These are phyloP conservation scores for Anguilla marmorata DNA, from an alignment of 2,797 vertebrate genomes.

Conservation along the genomic window DNA sequence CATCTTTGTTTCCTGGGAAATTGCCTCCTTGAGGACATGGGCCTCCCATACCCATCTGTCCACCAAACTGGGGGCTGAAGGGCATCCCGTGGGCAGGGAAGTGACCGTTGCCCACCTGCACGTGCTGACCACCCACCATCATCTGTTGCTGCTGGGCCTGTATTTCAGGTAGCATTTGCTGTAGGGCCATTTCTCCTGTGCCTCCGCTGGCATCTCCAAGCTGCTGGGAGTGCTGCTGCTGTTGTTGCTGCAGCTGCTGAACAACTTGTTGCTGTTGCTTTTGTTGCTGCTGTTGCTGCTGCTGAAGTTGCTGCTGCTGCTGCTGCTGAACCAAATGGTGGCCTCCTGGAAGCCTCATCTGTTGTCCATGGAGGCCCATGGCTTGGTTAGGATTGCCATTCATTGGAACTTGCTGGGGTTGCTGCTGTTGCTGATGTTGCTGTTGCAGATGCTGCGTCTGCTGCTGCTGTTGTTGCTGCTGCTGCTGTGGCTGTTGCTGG, in stretches of 20 bases:
- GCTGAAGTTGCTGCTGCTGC: slow-evolving; percentile 70
- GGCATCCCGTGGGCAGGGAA: slow-evolving; percentile 90
- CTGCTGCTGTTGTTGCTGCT: slow-evolving; percentile 83
- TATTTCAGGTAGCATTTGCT: slow-evolving; percentile 91
- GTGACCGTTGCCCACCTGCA: slow-evolving; percentile 93
- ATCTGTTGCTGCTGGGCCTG: slow-evolving; percentile 84
- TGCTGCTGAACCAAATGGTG: slow-evolving; percentile 82
- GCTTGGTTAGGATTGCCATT: slow-evolving; percentile 19
- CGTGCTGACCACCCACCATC: slow-evolving; percentile 82
- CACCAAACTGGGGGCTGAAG: slow-evolving; percentile 82
- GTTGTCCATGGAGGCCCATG: slow-evolving; percentile 69
- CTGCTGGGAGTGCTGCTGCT: slow-evolving; percentile 78
- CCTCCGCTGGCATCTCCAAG: slow-evolving; percentile 77
- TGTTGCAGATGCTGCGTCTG: slow-evolving; percentile 77
- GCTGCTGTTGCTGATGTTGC: slow-evolving; percentile 69
- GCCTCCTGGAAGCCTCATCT: slow-evolving; percentile 80
- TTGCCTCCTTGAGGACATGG: slow-evolving; percentile 85
- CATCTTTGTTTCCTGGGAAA: slow-evolving; percentile 93
- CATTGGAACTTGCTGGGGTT: slow-evolving; percentile 66
- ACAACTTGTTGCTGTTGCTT: slow-evolving; percentile 64
- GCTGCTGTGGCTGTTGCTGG: slow-evolving; percentile 72
- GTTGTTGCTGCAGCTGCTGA: slow-evolving; percentile 62
- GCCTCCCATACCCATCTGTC: slow-evolving; percentile 81
- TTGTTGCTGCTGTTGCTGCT: slow-evolving; percentile 59
- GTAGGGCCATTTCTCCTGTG: slow-evolving; percentile 76